A percentile compares a stretch with the other conserved stretches of the same genome.
Evolutionary conservation across 2,888 invertebrate species (phyloP).

Genomic region (Melanophora roralis): DNA sequence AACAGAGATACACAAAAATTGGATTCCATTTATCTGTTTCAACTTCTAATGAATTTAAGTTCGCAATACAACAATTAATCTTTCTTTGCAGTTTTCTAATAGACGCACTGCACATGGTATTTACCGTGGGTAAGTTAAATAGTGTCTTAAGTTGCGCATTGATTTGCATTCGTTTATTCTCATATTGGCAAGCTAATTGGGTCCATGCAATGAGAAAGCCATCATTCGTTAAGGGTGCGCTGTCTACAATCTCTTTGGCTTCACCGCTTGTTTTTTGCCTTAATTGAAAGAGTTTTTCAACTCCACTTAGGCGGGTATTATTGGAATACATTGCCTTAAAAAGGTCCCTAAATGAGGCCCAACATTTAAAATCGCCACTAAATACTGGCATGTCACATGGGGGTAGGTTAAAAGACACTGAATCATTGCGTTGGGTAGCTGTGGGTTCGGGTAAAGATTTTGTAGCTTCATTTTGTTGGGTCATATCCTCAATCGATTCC

Average conservation of each 20-base stretch:
- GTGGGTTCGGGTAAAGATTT: neutral
- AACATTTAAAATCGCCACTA: neutral
- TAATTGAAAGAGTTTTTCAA: slow-evolving; percentile 20
- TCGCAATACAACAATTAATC: slow-evolving; percentile 11
- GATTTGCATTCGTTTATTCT: slow-evolving; percentile 13
- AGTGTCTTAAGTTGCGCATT: slow-evolving; percentile 3
- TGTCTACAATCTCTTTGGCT: slow-evolving; percentile 21
- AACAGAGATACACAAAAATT: slow-evolving; percentile 1
- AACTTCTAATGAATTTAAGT: slow-evolving; percentile 6
- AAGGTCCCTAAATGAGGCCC: slow-evolving; percentile 8
- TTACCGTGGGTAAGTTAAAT: slow-evolving; percentile 16
- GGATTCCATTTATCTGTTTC: slow-evolving; percentile 1
- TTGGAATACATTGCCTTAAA: slow-evolving; percentile 4
- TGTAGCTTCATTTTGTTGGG: too few species aligned
- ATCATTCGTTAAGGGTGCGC: slow-evolving; percentile 4
- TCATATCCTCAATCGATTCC: too few species aligned
- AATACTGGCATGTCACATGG: slow-evolving; percentile 13
- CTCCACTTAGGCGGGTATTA: neutral
- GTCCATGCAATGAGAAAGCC: slow-evolving; percentile 10
- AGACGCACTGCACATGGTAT: neutral
- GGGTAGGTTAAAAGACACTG: neutral
- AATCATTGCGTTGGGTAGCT: neutral
- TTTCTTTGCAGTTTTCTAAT: slow-evolving; percentile 5
- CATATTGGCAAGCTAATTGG: neutral
- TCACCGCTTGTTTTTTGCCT: slow-evolving; percentile 14